phyloP scores from a whole-genome alignment of 2,797 vertebrate species.

The Neopelma chrysocephalum region DNA sequence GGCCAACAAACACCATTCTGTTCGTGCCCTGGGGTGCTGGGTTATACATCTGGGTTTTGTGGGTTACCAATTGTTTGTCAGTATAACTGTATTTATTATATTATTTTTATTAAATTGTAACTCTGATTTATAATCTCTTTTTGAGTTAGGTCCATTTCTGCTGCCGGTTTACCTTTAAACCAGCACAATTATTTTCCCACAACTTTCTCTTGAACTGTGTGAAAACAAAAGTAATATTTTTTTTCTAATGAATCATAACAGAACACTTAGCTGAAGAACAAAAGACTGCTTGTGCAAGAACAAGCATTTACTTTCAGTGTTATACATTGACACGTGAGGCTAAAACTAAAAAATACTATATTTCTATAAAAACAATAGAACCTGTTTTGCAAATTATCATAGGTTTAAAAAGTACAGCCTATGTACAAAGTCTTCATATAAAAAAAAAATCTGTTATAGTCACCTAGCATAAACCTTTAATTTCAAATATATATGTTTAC shows the following conservation, averaged over 20 bases:
- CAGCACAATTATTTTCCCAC: neutral
- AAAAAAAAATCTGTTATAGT: neutral
- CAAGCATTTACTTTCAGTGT: neutral
- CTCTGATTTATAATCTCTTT: too few species aligned
- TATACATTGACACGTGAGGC: neutral
- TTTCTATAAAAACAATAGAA: neutral
- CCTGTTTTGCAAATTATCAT: neutral
- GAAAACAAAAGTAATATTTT: neutral
- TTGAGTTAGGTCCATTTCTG: too few species aligned
- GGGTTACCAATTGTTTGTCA: too few species aligned
- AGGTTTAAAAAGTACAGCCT: neutral
- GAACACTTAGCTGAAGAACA: neutral
- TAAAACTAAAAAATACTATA: neutral
- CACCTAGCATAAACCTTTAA: neutral
- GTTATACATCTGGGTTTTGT: too few species aligned
- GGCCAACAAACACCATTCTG: too few species aligned
- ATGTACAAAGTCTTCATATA: fast-evolving
- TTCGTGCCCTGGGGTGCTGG: too few species aligned
- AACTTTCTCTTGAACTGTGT: neutral
- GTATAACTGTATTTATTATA: too few species aligned
- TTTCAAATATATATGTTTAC: neutral
- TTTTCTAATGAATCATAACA: neutral
- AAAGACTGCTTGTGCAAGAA: neutral
- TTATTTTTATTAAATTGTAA: too few species aligned
- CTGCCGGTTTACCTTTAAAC: too few species aligned